Evolutionary conservation across 2,888 invertebrate genomes (phyloP), one percentile per base, ranked within the genome.

Genomic region (Drosophila paracracens): DNA sequence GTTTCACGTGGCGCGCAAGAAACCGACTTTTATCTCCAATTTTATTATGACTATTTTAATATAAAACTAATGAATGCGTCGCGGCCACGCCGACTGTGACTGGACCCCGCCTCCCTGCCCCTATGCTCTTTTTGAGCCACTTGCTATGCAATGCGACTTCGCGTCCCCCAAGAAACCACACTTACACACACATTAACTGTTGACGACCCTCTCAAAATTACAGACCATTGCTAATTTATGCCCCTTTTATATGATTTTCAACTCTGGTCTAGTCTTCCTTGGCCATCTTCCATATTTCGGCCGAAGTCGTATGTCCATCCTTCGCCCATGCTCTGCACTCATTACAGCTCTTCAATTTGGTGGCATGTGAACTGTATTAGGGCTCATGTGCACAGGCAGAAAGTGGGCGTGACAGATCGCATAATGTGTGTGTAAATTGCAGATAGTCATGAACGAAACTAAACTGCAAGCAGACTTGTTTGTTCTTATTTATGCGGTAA

Each of bases 221-320:
- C 91, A 82, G 89, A 88, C 87, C 87, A 88, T 90, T 82, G 89
- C 88, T 88, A 88, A 88, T 88, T 88, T 88, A 88, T 88, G 91
- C 87, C 88, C 75, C 88, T 76, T 77, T 87, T 76, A 76, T 89
- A 90, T 83, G 88, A 87, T 87, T 87, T 87, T 83, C 70, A 59
- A 63, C 57, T 78, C 57, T 74, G 53, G n/a, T 46, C 57, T 56
- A 33, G 10, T 36, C 36, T 54, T 59, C 65, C 69, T 69, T 63
- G 62, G 48, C 29, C 33, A 53, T 50, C 51, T 75, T 58, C 36
- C 27, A 52, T 53, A 57, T 54, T 63, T 61, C 25, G 35, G 58
- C 21, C 27, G n/a, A 18, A 18, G 25, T 62, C 27, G 7, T 21
- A 21, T 16, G 31, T 51, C 74, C 31, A 62, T 76, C 71, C 79